phyloP scores from a whole-genome alignment of 1,140 invertebrate genomes.

The Ganaspis sp. region DNA sequence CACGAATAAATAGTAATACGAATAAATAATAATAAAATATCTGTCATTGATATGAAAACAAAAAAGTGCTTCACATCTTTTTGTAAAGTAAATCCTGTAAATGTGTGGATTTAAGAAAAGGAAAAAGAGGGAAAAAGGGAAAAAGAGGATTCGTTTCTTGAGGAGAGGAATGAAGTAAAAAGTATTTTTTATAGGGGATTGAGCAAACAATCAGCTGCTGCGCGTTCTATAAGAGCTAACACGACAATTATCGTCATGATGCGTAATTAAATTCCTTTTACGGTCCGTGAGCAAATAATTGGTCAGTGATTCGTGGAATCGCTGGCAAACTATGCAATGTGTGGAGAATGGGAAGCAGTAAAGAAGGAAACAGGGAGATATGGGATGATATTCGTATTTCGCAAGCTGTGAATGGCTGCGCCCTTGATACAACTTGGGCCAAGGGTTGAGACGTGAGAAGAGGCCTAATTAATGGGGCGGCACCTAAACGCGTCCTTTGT shows the following conservation, averaged over 20 bases:
- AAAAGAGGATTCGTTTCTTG: too few relatives aligned
- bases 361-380: slow-evolving; percentile 48
- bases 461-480: slow-evolving; percentile 74
- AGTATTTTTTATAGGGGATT: not conserved
- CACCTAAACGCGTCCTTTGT: slow-evolving; percentile 62
- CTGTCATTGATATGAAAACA: too few relatives aligned
- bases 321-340: slow-evolving; percentile 21
- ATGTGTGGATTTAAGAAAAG: too few relatives aligned
- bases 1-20: too few relatives aligned
- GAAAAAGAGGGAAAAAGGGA: too few relatives aligned
- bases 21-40: too few relatives aligned
- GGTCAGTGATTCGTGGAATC: slow-evolving; percentile 47
- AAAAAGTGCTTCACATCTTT: too few relatives aligned
- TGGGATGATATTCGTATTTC: slow-evolving; percentile 55
- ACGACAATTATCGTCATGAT: slow-evolving; percentile 43
- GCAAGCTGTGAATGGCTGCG: slow-evolving; percentile 68
- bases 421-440: slow-evolving; percentile 63
- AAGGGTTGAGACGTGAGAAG: slow-evolving; percentile 55
- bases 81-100: too few relatives aligned
- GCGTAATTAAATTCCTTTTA: slow-evolving; percentile 48
- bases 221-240: slow-evolving; percentile 36
- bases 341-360: slow-evolving; percentile 28
- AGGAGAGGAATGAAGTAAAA: too few relatives aligned
- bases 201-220: slow-evolving; percentile 24
- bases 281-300: slow-evolving; percentile 49